phyloP scores from a whole-genome alignment of 53 echinoderm and acorn worm genomes.

The Paracentrotus lividus region DNA sequence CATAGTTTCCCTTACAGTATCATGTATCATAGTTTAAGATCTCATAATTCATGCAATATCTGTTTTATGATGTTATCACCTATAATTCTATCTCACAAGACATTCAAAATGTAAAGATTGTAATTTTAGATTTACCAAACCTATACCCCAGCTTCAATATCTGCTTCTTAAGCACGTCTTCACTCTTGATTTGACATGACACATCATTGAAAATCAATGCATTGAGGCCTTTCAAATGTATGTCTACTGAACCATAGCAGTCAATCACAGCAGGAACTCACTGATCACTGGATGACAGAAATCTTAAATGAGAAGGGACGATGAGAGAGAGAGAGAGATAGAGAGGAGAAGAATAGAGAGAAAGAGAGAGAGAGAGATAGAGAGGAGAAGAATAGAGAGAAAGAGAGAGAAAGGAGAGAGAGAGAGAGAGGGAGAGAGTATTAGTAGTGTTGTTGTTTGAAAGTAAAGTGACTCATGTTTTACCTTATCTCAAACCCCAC shows the following conservation, averaged over 20 bases:
- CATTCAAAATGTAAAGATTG: neutral
- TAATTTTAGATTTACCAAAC: too few species aligned
- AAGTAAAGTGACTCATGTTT: neutral
- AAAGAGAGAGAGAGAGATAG: neutral
- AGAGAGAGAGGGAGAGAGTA: neutral
- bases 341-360: neutral
- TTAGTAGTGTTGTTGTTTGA: neutral
- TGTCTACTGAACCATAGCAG: constrained; percentile 12
- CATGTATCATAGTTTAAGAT: too few species aligned
- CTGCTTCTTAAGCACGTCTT: neutral
- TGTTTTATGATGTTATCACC: too few species aligned
- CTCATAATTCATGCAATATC: too few species aligned
- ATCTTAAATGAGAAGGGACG: neutral
- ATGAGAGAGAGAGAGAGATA: neutral
- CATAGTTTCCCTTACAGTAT: too few species aligned
- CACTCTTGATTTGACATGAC: constrained; percentile 26
- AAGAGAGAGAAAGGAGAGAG: neutral
- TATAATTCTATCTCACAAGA: too few species aligned
- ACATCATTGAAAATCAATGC: constrained; percentile 46
- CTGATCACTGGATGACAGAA: neutral
- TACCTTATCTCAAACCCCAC: neutral
- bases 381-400: neutral
- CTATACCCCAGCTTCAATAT: neutral
- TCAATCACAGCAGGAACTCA: too few species aligned
- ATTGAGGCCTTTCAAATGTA: constrained; percentile 26